A percentile compares a stretch with the other conserved stretches of the same genome.
Conservation (phyloP, 1,140 invertebrate species). For the Brachystomella parvula region DNA sequence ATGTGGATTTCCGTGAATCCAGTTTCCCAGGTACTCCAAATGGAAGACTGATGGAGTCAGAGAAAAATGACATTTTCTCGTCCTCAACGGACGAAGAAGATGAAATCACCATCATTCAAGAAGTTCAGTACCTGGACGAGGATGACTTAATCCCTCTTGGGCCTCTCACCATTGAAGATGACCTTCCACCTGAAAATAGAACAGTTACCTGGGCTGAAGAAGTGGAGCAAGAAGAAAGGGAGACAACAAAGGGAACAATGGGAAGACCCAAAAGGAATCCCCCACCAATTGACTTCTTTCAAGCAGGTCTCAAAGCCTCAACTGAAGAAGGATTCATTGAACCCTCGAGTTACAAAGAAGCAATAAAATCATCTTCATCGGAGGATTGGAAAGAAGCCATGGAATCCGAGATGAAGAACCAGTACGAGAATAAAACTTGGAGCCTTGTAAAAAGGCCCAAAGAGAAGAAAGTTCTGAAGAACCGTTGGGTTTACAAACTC, state of each 20-base stretch:
- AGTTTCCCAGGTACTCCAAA: background rate
- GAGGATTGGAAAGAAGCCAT: background rate
- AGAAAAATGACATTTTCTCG: too few species aligned
- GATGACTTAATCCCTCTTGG: background rate
- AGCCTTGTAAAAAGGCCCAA: background rate
- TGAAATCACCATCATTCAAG: too few species aligned
- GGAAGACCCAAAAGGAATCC: too few species aligned
- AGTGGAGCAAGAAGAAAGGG: too few species aligned
- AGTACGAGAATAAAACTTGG: background rate
- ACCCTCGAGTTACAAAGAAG: background rate
- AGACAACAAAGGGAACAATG: too few species aligned
- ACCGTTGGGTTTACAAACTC: background rate
- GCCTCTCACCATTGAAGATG: background rate
- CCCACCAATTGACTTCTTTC: too few species aligned
- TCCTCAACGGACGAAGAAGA: too few species aligned
- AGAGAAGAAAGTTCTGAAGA: background rate
- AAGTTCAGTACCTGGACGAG: too few species aligned
- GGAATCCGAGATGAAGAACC: background rate
- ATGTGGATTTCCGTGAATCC: too few species aligned
- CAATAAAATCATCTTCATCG: background rate
- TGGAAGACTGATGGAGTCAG: background rate
- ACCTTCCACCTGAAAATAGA: constrained; percentile 40
- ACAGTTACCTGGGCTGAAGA: constrained; percentile 40
- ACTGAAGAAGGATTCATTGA: too few species aligned
- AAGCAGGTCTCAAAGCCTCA: too few species aligned